phyloP scores from a whole-genome alignment of 2,888 invertebrate genomes.

The Drosophila niveifrons region DNA sequence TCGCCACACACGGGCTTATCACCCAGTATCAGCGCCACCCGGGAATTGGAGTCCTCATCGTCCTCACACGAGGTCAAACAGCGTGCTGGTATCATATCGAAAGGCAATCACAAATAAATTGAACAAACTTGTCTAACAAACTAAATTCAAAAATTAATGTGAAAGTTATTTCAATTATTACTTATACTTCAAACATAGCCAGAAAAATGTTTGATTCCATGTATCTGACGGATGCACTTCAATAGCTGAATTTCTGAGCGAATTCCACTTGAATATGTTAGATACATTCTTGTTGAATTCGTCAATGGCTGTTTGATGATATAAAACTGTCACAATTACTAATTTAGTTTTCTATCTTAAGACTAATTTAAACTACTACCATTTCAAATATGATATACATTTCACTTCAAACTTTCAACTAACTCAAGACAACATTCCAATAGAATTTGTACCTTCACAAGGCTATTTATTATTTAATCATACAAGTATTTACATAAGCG shows the following conservation, averaged over 20 bases:
- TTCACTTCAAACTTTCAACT: background rate
- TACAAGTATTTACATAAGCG: background rate
- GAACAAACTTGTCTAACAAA: constrained; percentile 4
- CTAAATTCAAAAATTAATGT: constrained; percentile 8
- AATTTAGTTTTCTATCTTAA: background rate
- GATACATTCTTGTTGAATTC: background rate
- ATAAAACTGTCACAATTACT: too few species aligned
- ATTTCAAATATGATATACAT: background rate
- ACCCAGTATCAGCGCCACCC: constrained; percentile 53
- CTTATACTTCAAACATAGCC: background rate
- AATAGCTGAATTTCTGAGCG: too few species aligned
- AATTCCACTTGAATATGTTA: too few species aligned
- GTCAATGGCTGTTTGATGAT: too few species aligned
- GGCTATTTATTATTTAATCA: background rate
- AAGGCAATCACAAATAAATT: constrained; percentile 24
- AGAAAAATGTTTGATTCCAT: background rate
- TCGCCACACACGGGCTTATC: constrained; percentile 54
- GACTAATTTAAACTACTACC: background rate
- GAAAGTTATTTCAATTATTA: constrained; percentile 19
- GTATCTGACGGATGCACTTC: background rate
- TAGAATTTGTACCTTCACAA: background rate
- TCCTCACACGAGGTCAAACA: constrained; percentile 54
- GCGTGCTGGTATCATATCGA: constrained; percentile 56
- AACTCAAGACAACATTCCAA: background rate
- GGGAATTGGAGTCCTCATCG: constrained; percentile 46